Evolutionary conservation across 2,797 vertebrate genomes (phyloP).

Genomic region (Megalops cyprinoides): DNA sequence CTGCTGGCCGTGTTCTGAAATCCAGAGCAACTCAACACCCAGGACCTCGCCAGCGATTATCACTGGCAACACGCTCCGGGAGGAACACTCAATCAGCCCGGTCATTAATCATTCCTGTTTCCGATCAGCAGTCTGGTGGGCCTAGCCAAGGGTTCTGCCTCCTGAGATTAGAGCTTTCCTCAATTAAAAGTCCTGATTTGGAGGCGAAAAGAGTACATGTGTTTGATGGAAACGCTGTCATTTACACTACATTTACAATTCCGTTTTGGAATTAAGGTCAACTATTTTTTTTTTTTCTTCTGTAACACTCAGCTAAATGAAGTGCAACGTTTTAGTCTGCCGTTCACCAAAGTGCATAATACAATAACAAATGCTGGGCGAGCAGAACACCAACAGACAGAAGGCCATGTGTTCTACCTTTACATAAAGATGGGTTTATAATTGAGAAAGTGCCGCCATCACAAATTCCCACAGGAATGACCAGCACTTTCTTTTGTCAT

Average conservation of each 20-base stretch:
- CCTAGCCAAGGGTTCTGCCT: too few relatives aligned
- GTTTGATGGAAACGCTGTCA: not conserved
- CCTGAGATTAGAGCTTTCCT: not conserved
- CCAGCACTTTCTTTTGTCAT: too few relatives aligned
- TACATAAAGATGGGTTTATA: not conserved
- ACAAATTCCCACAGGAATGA: not conserved
- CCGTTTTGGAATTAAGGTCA: not conserved
- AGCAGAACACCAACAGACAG: not conserved
- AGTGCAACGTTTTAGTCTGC: not conserved
- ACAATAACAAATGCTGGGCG: not conserved
- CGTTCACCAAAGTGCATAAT: not conserved
- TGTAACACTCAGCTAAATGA: not conserved
- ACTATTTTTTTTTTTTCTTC: not conserved
- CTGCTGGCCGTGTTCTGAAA: not conserved
- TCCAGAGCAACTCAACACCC: slow-evolving; percentile 12
- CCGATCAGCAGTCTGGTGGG: not conserved
- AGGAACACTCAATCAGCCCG: slow-evolving; percentile 12
- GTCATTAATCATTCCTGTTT: slow-evolving; percentile 2
- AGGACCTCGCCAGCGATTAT: slow-evolving; percentile 7
- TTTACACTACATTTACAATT: not conserved
- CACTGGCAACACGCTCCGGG: slow-evolving; percentile 6
- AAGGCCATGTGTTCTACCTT: not conserved
- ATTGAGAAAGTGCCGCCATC: not conserved
- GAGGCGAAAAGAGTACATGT: not conserved
- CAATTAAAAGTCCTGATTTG: not conserved